phyloP scores from a whole-genome alignment of 1,140 invertebrate genomes.

The Catajapyx aquilonaris region DNA sequence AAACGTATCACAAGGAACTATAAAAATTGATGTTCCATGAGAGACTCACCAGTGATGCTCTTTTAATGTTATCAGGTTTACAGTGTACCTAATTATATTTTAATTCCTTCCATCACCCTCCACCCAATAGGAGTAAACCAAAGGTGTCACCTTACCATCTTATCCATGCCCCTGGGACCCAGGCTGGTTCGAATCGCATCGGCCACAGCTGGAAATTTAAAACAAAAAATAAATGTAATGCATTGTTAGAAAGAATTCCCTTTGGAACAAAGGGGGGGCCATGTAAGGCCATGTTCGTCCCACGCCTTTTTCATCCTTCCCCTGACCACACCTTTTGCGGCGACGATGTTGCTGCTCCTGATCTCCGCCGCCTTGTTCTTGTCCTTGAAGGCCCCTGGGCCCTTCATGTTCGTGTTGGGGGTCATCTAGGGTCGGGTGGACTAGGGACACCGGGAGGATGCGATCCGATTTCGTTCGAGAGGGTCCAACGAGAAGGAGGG shows the following conservation, averaged over 20 bases:
- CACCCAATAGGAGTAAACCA: constrained; percentile 6
- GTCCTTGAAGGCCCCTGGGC: constrained; percentile 45
- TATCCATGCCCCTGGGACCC: constrained; percentile 98
- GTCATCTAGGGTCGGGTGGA: too few species aligned
- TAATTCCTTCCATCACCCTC: constrained; percentile 6
- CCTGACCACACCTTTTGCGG: constrained; percentile 70
- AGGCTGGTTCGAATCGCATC: constrained; percentile 97
- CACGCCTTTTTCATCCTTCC: background rate
- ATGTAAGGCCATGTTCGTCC: background rate
- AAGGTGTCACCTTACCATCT: constrained; percentile 57
- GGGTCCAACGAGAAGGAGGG: too few species aligned
- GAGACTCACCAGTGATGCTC: too few species aligned
- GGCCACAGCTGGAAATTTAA: constrained; percentile 61
- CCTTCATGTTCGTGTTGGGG: too few species aligned
- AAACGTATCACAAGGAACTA: too few species aligned
- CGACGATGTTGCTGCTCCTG: constrained; percentile 84
- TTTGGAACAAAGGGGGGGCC: background rate
- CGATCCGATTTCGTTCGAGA: too few species aligned
- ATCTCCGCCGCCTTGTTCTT: constrained; percentile 91
- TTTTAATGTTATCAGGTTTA: too few species aligned
- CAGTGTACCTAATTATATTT: too few species aligned
- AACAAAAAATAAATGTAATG: constrained; percentile 6
- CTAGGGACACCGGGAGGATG: too few species aligned
- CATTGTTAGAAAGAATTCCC: constrained; percentile 7
- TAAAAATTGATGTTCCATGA: too few species aligned